A percentile compares a stretch with the other conserved stretches of the same genome.
Evolutionary conservation across 2,113 vertebrate genomes (phyloP).

Genomic region (Coturnix japonica): DNA sequence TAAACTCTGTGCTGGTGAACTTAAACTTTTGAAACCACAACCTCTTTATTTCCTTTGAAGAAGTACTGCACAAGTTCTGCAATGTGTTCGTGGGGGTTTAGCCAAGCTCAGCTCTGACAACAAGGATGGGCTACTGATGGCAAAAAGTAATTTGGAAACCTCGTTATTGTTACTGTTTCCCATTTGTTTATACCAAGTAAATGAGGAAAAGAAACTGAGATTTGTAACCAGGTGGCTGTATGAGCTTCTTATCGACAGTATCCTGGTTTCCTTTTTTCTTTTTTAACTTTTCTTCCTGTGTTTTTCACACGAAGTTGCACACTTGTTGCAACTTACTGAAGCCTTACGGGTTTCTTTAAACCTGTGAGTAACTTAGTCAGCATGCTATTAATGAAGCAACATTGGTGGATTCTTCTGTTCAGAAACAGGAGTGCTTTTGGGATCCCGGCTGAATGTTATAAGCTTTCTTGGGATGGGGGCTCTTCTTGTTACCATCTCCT

Average conservation of each 20-base stretch:
- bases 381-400: not conserved
- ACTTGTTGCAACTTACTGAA: conserved; percentile 34
- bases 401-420: not conserved
- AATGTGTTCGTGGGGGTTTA: conserved; percentile 23
- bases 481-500: not conserved
- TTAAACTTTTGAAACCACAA: conserved; percentile 34
- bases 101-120: conserved; percentile 37
- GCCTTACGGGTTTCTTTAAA: not conserved
- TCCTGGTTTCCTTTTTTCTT: not conserved
- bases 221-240: not conserved
- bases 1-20: conserved; percentile 32
- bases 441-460: not conserved
- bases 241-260: not conserved
- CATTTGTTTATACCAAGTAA: conserved; percentile 8
- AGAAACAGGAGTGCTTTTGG: not conserved
- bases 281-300: not conserved
- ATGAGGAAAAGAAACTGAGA: not conserved
- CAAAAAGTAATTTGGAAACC: conserved; percentile 59
- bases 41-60: not conserved
- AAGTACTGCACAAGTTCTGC: conserved; percentile 36
- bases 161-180: conserved; percentile 38
- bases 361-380: not conserved
- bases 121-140: conserved; percentile 39
- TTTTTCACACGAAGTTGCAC: not conserved
- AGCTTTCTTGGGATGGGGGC: not conserved